phyloP scores from a whole-genome alignment of 2,113 vertebrate genomes.

The Colaptes auratus region DNA sequence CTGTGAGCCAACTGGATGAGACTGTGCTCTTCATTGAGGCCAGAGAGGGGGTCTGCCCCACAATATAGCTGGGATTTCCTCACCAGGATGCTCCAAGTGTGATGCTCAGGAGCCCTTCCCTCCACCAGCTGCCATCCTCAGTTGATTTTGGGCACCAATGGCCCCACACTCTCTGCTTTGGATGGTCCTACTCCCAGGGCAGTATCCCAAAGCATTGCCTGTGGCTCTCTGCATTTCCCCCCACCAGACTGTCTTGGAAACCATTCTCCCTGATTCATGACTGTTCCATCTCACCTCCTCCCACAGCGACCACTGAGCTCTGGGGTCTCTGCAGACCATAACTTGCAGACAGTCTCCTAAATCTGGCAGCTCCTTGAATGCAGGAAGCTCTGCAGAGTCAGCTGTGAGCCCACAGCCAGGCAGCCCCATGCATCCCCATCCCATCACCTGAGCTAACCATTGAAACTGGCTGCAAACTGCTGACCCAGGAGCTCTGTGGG shows the following conservation, averaged over 20 bases:
- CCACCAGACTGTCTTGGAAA: background rate
- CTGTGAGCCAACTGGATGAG: background rate
- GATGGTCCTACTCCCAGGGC: background rate
- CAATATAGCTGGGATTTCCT: background rate
- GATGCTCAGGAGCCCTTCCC: background rate
- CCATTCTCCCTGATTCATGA: background rate
- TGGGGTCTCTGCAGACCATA: fast-evolving
- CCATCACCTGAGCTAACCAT: background rate
- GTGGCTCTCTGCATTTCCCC: background rate
- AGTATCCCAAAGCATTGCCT: background rate
- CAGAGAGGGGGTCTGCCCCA: background rate
- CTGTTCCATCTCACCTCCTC: background rate
- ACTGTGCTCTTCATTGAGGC: fast-evolving
- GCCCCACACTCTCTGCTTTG: background rate
- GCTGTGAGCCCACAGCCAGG: fast-evolving
- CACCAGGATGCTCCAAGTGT: background rate
- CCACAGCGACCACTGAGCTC: background rate
- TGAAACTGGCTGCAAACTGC: background rate
- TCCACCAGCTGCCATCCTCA: background rate
- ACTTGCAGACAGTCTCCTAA: background rate
- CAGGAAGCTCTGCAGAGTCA: background rate
- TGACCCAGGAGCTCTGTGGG: background rate
- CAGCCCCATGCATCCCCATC: fast-evolving
- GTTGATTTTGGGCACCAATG: background rate
- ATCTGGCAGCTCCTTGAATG: background rate